phyloP scores from a whole-genome alignment of 2,797 vertebrate genomes.

The Sebastes diploproa region DNA sequence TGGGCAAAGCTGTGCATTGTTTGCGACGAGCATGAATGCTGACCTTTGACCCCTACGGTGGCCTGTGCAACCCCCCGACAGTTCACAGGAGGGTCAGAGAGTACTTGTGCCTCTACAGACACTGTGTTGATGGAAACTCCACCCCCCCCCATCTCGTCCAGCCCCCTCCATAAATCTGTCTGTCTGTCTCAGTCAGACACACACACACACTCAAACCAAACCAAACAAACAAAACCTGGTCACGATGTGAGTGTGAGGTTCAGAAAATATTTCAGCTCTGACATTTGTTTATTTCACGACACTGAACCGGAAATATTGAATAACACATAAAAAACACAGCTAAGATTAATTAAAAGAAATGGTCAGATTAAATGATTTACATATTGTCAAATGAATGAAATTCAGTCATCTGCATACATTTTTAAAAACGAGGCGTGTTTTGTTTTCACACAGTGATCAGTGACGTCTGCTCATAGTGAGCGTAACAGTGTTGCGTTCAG shows the following conservation, averaged over 20 bases:
- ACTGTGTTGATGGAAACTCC: constrained; percentile 76
- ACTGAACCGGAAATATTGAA: not conserved
- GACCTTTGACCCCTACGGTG: constrained; percentile 90
- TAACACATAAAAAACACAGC: not conserved
- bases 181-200: constrained; percentile 55
- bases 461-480: constrained; percentile 18
- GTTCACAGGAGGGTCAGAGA: constrained; percentile 94
- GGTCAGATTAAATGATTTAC: not conserved
- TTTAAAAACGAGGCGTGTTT: constrained; percentile 6
- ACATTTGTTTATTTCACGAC: constrained; percentile 2
- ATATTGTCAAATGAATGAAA: constrained; percentile 8
- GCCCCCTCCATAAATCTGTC: constrained; percentile 42
- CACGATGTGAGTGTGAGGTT: constrained; percentile 9
- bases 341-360: constrained; percentile 2
- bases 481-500: constrained; percentile 45
- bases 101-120: constrained; percentile 81
- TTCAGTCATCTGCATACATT: not conserved
- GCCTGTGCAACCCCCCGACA: constrained; percentile 88
- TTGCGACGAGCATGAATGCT: constrained; percentile 89
- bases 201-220: constrained; percentile 33
- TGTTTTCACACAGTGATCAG: constrained; percentile 49
- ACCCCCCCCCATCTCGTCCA: constrained; percentile 42
- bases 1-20: constrained; percentile 89
- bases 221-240: constrained; percentile 53
- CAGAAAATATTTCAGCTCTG: constrained; percentile 34